Base-by-base conservation (phyloP, 2,113 vertebrate species). In the Embiotoca jacksoni region DNA sequence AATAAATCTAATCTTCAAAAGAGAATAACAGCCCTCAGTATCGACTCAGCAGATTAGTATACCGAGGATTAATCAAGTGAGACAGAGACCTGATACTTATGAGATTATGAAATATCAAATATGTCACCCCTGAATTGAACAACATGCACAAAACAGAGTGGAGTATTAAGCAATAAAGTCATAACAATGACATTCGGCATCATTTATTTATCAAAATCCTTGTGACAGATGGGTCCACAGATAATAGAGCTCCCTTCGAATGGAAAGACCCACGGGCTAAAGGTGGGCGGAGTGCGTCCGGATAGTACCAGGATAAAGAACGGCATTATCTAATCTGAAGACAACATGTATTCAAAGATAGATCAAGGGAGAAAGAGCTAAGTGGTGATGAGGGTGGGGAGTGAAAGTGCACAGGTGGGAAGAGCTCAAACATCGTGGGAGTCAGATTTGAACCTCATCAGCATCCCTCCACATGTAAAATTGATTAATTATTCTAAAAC, bases 81-180 rank as follows among this genome's bases (percentile, higher is more conserved):
- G 75, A 79, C 54, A 64, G 58, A 78, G 72, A 82, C 60, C 75
- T 70, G 75, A 88, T 89, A 76, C 84, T 89, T 89, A 89, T 71
- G 57, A 66, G 87, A 66, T 93, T 92, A 93, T 88, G 83, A 90
- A 93, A 91, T 90, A 91, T 88, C 75, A 90, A 93, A 88, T 89
- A 87, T 91, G 86, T 89, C 81, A 80, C 77, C 59, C 67, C 57
- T 76, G 80, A 75, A 75, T 68, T 52, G 13, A 81, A 89, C 89
- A 90, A 90, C 89, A 89, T 87, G 89, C 75, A 72, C 50, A 9
- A 61, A 81, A 53, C 32, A 9, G 62, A 64, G 70, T 35, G 32
- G 80, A 49, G 83, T 82, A 90, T 92, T 93, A 90, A 87, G 86
- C 81, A 84, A 83, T 89, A 91, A 92, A 91, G 91, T 91, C 89